Conservation (phyloP, 1,140 invertebrate genomes). For the Pseudomyrmex gracilis region DNA sequence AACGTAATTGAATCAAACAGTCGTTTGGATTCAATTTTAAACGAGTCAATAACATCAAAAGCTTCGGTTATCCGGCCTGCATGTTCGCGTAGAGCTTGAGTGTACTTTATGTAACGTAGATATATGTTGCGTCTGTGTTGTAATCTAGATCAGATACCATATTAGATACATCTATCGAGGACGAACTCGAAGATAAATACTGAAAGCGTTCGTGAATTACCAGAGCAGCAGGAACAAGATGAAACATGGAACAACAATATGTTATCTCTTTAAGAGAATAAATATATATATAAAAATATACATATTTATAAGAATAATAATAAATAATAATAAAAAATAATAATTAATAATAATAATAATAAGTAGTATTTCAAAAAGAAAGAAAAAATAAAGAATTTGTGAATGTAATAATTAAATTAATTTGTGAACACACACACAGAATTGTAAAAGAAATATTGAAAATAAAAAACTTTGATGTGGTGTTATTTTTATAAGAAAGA, state of each 20-base stretch:
- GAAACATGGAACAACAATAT: neutral
- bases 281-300: too few relatives aligned
- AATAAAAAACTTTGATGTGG: too few relatives aligned
- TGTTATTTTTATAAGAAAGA: too few relatives aligned
- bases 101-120: slow-evolving; percentile 11
- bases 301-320: too few relatives aligned
- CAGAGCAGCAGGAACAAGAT: slow-evolving; percentile 62
- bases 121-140: slow-evolving; percentile 12
- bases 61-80: slow-evolving; percentile 81
- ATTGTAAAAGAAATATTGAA: too few relatives aligned
- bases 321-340: too few relatives aligned
- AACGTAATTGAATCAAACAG: slow-evolving; percentile 25
- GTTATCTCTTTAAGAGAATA: neutral
- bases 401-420: too few relatives aligned
- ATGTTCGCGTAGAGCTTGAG: slow-evolving; percentile 72
- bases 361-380: too few relatives aligned
- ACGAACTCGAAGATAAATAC: slow-evolving; percentile 66
- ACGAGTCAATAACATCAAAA: slow-evolving; percentile 84
- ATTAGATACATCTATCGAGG: slow-evolving; percentile 67
- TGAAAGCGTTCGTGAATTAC: slow-evolving; percentile 74
- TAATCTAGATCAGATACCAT: slow-evolving; percentile 35
- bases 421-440: too few relatives aligned
- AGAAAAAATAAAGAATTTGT: too few relatives aligned
- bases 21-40: slow-evolving; percentile 75
- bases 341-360: too few relatives aligned